Conservation (phyloP, 2,113 vertebrate genomes). For the Spermophilus dauricus region DNA sequence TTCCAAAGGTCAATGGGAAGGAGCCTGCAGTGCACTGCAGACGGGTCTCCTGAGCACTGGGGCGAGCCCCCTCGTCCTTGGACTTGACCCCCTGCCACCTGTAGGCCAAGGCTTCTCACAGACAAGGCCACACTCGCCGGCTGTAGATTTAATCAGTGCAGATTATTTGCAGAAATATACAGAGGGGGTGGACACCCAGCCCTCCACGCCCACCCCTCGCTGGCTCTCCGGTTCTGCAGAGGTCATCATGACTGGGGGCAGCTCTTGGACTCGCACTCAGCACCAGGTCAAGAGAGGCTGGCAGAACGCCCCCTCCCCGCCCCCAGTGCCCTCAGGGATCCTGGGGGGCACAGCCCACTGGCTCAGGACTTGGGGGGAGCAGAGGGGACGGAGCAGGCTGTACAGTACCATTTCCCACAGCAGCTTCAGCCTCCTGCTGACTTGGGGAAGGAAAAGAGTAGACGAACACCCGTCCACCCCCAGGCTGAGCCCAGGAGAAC, state of each 20-base stretch:
- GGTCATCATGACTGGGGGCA: not conserved
- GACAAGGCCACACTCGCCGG: slow-evolving; percentile 23
- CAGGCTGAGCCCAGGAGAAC: not conserved
- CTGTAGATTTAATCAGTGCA: slow-evolving; percentile 80
- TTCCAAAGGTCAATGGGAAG: not conserved
- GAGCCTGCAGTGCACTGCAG: not conserved
- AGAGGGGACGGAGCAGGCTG: slow-evolving; percentile 3
- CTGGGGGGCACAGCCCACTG: not conserved
- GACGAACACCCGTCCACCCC: not conserved
- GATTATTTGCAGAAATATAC: slow-evolving; percentile 78
- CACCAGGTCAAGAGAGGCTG: not conserved
- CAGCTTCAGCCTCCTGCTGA: slow-evolving; percentile 13
- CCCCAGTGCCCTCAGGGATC: not conserved
- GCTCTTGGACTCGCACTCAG: not conserved
- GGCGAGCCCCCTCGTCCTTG: not conserved
- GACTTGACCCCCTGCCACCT: not conserved
- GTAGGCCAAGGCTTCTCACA: not conserved
- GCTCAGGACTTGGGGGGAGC: not conserved
- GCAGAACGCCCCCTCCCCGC: not conserved
- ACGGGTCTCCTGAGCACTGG: not conserved
- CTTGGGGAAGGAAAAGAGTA: not conserved
- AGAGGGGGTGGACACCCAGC: not conserved
- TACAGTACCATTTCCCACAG: slow-evolving; percentile 80
- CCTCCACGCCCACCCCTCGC: not conserved
- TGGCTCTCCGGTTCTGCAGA: slow-evolving; percentile 44